Base-by-base conservation (phyloP, 2,888 invertebrate genomes). In the Palloptera scutellata region DNA sequence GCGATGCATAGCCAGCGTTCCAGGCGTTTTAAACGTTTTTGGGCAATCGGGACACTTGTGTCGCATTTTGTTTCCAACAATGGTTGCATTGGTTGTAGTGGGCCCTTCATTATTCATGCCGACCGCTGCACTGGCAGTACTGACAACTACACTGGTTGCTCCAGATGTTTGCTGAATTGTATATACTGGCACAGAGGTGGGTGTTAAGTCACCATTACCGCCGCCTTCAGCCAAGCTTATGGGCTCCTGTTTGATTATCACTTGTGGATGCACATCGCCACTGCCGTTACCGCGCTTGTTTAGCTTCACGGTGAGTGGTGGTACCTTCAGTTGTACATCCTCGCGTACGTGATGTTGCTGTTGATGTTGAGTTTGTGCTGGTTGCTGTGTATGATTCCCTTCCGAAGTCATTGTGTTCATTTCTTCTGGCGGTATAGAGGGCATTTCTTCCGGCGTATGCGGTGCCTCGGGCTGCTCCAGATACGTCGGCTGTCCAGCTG, bases 21-120 rank as follows among this genome's bases (percentile, higher is more conserved):
- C 82, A 64, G 82, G 82, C 51, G 84, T 83, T 72, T 84, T 84
- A 70, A 84, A 84, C 30, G 83, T 83, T 70, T 82, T 83, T 71
- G 84, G 83, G 62, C 84, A 84, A 70, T 84, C 84, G 41, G 83
- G 80, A 72, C 84, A 84, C 76, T 84, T 83, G 72, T 84, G 83
- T 12, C 83, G 81, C 55, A 83, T 78, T 70, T 83, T 83, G 55
- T 72, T 72, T 40, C 66, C 69, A 3, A 67, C 61, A 13, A 70
- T 20, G n/a, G 72, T 19, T 30, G 64, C 66, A 59, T 70, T 67
- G 30, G 67, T 62, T 43, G 67, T 60, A 45, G 63, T 57, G 41
- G 66, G 59, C 12, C 48, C 60, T 10, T 43, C 48, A 45, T 63
- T 64, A 52, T 71, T 70, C 40, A 57, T 59, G n/a, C 69, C 68